Base-by-base conservation (phyloP, 2,113 vertebrate genomes). In the Plectropomus leopardus region DNA sequence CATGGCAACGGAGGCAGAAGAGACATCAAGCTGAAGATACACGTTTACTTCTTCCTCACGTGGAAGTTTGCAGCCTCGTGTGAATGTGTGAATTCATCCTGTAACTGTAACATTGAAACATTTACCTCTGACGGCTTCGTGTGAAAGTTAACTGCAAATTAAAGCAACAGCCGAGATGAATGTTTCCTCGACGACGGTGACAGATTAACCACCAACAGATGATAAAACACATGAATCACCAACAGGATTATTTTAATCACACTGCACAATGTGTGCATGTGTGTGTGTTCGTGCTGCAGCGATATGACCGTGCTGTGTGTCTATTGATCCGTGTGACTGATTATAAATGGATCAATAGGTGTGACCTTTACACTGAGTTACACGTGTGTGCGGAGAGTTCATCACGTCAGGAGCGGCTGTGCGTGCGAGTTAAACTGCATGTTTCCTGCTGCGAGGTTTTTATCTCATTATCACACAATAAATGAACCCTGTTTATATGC, bases 141-240 rank as follows among this genome's bases (percentile, higher is more conserved):
- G 24, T 40, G 50, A 82, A 73, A n/a, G n/a, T 66, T 44, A 53
- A 30, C 14, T 14, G 64, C 53, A 47, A 83, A 80, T 66, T 28
- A 53, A 78, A 68, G 23, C 1, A 26, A 63, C 77, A 53, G 73
- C 42, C 34, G 59, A 63, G 59, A 77, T 51, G 28, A 78, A 83
- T 47, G 80, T 59, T 63, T 47, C 42, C 53, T 48, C 36, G 16
- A 63, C 14, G 71, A 48, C 24, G 42, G 21, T n/a, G 72, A 77
- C 58, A 34, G 67, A 76, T 84, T 54, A 45, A 72, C 76, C 72
- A 54, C 30, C 19, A 10, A 4, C n/a, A 44, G 51, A 78, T 3
- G 34, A 57, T 51, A 19, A 78, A 61, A 69, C 0, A 7, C 59
- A 44, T 69, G 67, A 84, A 69, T 84, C 84, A 69, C 26, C 0